Percentiles rank a stretch among this genome's conserved stretches.
phyloP scores from a whole-genome alignment of 2,888 invertebrate genomes.

The Loripinus fragilis region DNA sequence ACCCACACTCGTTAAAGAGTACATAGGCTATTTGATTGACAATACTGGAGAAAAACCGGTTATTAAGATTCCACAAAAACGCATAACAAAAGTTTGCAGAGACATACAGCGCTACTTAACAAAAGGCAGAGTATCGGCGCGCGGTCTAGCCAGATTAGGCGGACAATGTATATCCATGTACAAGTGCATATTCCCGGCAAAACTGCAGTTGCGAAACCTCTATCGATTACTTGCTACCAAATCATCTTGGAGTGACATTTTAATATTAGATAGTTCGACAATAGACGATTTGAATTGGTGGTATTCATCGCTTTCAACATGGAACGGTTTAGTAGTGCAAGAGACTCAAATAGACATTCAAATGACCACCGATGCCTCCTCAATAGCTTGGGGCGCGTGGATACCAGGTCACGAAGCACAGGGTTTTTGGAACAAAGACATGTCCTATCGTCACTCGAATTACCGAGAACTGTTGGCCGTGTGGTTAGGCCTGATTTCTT shows the following conservation, averaged over 20 bases:
- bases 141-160: constrained; percentile 18
- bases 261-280: constrained; percentile 8
- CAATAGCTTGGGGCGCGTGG: constrained; percentile 17
- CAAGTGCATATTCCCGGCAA: constrained; percentile 16
- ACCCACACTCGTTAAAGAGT: not conserved
- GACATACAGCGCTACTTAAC: constrained; percentile 2
- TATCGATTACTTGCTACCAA: constrained; percentile 18
- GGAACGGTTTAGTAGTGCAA: constrained; percentile 21
- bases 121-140: constrained; percentile 7
- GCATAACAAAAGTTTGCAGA: constrained; percentile 18
- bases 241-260: constrained; percentile 21
- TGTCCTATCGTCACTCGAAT: constrained; percentile 12
- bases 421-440: constrained; percentile 4
- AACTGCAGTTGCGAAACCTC: constrained; percentile 19
- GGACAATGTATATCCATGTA: constrained; percentile 32
- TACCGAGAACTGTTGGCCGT: constrained; percentile 18
- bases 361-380: constrained; percentile 9
- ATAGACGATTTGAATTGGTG: constrained; percentile 22
- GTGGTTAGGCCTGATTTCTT: constrained; percentile 7
- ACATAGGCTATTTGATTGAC: constrained; percentile 20
- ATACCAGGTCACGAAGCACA: constrained; percentile 14
- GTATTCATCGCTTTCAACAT: constrained; percentile 11
- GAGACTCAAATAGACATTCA: constrained; percentile 6
- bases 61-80: constrained; percentile 12
- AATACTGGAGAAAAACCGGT: constrained; percentile 4